Conservation (phyloP, 2,797 vertebrate genomes). For the Macropus fuliginosus region DNA sequence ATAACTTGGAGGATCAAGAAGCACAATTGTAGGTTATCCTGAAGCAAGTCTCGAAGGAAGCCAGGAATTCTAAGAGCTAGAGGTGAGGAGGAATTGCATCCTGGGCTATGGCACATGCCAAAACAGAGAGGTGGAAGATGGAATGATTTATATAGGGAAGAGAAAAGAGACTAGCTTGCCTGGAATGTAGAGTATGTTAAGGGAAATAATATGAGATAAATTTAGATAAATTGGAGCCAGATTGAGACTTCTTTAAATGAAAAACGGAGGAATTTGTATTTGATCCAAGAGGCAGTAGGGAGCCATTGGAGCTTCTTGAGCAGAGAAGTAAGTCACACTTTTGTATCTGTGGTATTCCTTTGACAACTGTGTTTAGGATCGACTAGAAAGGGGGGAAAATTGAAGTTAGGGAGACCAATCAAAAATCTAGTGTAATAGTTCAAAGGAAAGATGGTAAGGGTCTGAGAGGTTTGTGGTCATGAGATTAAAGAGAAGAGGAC, state of each 20-base stretch:
- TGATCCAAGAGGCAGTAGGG: not conserved
- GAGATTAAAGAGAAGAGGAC: constrained; percentile 17
- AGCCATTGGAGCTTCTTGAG: not conserved
- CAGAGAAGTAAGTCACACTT: not conserved
- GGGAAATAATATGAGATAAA: not conserved
- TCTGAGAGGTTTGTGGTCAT: not conserved
- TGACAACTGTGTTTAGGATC: not conserved
- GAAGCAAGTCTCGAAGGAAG: not conserved
- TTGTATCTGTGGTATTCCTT: not conserved
- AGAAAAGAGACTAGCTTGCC: not conserved
- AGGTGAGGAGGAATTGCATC: not conserved
- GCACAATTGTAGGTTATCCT: not conserved
- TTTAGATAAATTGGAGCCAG: not conserved
- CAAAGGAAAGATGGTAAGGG: not conserved
- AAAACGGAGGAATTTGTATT: not conserved
- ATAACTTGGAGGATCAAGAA: not conserved
- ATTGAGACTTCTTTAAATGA: not conserved
- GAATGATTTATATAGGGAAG: not conserved
- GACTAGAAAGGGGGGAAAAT: not conserved
- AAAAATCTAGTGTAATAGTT: not conserved
- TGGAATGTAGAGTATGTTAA: not conserved
- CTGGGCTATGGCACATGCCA: not conserved
- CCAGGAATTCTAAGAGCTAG: not conserved
- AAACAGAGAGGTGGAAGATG: not conserved
- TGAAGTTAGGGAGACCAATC: not conserved